These are phyloP conservation scores for Actenoides hombroni DNA, from an alignment of 2,113 vertebrate genomes.

Conservation along the genomic window DNA sequence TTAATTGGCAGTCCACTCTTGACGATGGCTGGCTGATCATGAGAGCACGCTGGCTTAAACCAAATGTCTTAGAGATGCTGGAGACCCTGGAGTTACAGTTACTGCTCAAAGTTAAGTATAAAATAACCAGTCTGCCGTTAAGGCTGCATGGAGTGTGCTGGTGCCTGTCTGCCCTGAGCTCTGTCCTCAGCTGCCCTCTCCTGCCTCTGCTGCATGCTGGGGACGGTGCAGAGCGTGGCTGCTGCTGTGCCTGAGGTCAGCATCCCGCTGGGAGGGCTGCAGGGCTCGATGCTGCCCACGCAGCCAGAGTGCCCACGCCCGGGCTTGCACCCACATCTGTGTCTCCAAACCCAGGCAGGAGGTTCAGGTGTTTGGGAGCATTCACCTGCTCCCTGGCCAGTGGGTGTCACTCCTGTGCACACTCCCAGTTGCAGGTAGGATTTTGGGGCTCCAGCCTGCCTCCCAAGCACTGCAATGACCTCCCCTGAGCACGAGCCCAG, in stretches of 20 bases:
- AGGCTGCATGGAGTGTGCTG: background rate
- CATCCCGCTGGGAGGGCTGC: background rate
- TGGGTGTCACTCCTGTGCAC: accelerated
- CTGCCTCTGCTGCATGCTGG: background rate
- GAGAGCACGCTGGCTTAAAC: background rate
- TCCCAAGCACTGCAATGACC: accelerated
- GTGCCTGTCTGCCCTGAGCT: background rate
- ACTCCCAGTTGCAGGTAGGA: background rate
- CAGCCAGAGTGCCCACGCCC: background rate
- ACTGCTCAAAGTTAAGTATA: background rate
- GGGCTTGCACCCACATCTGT: background rate
- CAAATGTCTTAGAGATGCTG: background rate
- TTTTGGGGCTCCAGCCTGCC: background rate
- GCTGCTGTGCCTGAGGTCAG: background rate
- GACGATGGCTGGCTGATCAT: background rate
- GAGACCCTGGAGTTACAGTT: background rate
- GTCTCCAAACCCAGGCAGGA: background rate
- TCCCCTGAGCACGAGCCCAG: background rate
- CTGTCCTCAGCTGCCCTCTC: background rate
- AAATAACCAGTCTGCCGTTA: background rate
- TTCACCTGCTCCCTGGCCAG: background rate
- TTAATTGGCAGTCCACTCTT: background rate
- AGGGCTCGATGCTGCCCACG: accelerated
- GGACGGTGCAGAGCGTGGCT: accelerated
- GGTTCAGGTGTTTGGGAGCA: background rate